These are phyloP conservation scores for Zoanthus solanderi DNA, from an alignment of 92 coral and sea anemone genomes.

Conservation along the genomic window DNA sequence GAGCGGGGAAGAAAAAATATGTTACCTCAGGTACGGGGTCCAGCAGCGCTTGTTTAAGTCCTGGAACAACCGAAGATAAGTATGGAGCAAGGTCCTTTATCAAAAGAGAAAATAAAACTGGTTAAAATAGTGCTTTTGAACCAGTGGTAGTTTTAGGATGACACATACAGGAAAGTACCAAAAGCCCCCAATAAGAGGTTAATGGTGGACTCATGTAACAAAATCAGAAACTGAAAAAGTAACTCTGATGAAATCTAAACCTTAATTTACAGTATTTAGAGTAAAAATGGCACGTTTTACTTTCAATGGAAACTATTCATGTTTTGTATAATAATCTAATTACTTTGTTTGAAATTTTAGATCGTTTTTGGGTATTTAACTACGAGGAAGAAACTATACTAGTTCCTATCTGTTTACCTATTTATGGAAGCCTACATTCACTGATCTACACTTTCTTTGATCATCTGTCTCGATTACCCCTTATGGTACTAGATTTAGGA, in stretches of 20 bases:
- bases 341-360: background rate
- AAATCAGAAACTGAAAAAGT: background rate
- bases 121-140: background rate
- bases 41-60: slow-evolving; percentile 91
- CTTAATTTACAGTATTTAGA: background rate
- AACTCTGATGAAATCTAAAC: background rate
- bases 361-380: background rate
- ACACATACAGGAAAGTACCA: background rate
- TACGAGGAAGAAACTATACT: background rate
- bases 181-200: background rate
- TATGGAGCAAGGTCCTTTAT: slow-evolving; percentile 94
- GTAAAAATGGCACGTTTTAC: background rate
- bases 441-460: too few relatives aligned
- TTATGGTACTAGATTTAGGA: too few relatives aligned
- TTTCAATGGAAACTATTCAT: background rate
- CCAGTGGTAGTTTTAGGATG: background rate
- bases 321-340: background rate
- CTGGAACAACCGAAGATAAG: slow-evolving; percentile 90
- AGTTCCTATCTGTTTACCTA: too few relatives aligned
- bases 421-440: too few relatives aligned
- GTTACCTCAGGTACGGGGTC: slow-evolving; percentile 99
- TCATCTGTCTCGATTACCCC: too few relatives aligned
- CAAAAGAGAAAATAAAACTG: background rate
- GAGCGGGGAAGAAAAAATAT: background rate
- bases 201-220: background rate